phyloP scores from a whole-genome alignment of 2,113 vertebrate genomes.

The Oceanodroma tethys region DNA sequence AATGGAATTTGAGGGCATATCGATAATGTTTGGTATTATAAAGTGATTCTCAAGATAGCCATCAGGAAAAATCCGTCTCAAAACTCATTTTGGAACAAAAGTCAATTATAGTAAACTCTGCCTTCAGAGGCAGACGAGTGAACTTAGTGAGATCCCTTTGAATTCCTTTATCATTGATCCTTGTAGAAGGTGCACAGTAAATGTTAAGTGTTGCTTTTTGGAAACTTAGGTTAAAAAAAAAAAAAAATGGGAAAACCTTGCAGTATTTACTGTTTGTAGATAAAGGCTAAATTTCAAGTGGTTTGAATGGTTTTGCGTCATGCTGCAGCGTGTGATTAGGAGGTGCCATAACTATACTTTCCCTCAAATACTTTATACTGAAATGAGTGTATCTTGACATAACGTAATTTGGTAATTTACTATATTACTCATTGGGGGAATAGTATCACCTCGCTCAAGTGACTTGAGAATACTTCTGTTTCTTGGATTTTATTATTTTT shows the following conservation, averaged over 20 bases:
- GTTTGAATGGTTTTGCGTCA: not conserved
- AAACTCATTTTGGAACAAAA: not conserved
- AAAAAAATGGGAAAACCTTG: not conserved
- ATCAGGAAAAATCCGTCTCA: not conserved
- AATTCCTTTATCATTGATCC: not conserved
- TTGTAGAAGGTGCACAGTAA: not conserved
- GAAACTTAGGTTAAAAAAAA: not conserved
- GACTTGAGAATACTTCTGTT: not conserved
- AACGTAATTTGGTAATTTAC: not conserved
- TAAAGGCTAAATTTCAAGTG: not conserved
- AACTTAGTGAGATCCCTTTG: not conserved
- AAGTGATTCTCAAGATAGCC: not conserved
- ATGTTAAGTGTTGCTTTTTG: not conserved
- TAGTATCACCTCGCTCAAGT: not conserved
- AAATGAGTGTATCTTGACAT: not conserved
- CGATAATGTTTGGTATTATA: not conserved
- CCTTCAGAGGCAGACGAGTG: not conserved
- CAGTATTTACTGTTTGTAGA: not conserved
- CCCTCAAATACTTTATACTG: not conserved
- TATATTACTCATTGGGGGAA: not conserved
- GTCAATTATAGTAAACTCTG: not conserved
- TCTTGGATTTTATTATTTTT: not conserved
- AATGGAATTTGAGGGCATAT: not conserved
- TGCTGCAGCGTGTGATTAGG: not conserved
- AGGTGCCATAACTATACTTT: not conserved